phyloP scores from a whole-genome alignment of 2,888 invertebrate species.

The Allygus modestus region DNA sequence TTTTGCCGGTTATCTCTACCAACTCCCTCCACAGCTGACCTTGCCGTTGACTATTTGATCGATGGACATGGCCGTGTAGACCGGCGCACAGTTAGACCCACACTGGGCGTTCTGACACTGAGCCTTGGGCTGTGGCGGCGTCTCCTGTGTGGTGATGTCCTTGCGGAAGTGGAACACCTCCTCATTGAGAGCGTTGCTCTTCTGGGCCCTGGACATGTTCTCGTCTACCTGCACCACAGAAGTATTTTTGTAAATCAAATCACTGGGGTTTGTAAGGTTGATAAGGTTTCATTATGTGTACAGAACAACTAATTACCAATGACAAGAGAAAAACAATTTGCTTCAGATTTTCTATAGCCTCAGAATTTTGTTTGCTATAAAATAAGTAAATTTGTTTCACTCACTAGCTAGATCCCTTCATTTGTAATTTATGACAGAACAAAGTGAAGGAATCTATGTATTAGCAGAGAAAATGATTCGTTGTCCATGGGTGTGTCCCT shows the following conservation, averaged over 20 bases:
- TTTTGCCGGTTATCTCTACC: no score
- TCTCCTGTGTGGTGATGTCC: slow-evolving; percentile 79
- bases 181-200: slow-evolving; percentile 88
- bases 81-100: slow-evolving; percentile 74
- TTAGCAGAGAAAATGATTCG: no score
- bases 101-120: slow-evolving; percentile 66
- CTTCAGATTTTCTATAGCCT: no score
- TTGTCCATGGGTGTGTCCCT: no score
- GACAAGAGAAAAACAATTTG: no score
- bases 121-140: slow-evolving; percentile 73
- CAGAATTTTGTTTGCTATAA: no score
- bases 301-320: no score
- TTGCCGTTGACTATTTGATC: slow-evolving; percentile 98
- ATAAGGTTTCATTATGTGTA: no score
- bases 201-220: slow-evolving; percentile 97
- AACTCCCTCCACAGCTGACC: slow-evolving; percentile 77
- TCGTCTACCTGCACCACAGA: slow-evolving; percentile 85
- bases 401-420: no score
- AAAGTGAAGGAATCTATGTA: no score
- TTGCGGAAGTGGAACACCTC: slow-evolving; percentile 98
- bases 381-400: no score
- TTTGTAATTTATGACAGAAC: no score
- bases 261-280: slow-evolving; percentile 6
- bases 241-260: not conserved
- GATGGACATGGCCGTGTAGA: slow-evolving; percentile 90